Evolutionary conservation across 2,888 invertebrate species (phyloP).

Genomic region (Ormia ochracea): DNA sequence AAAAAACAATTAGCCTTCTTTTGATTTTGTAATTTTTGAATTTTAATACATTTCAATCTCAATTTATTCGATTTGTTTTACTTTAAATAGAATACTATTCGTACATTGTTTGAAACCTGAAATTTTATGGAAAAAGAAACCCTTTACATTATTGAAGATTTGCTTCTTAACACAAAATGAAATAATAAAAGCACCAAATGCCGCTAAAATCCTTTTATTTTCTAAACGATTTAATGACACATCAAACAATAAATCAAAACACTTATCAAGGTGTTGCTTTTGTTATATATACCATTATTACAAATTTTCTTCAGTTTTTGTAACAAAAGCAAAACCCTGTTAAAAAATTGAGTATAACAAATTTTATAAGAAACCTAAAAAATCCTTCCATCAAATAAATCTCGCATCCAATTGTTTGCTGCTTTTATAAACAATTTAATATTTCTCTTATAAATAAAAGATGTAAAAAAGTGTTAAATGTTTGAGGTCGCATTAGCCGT

Average conservation of each 20-base stretch:
- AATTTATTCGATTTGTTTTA: no score
- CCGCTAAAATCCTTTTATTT: slow-evolving; percentile 33
- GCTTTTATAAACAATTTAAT: slow-evolving; percentile 39
- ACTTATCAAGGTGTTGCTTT: slow-evolving; percentile 48
- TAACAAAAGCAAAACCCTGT: neutral
- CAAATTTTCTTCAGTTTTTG: neutral
- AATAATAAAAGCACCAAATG: neutral
- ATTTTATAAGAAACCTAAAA: slow-evolving; percentile 1
- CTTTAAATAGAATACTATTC: no score
- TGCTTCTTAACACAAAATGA: no score
- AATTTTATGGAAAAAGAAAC: no score
- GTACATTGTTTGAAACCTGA: no score
- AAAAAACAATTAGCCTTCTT: no score
- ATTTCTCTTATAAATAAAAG: slow-evolving; percentile 2
- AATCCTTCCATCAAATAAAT: slow-evolving; percentile 24
- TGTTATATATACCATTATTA: neutral
- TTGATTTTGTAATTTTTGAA: no score
- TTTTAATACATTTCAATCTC: no score
- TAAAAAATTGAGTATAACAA: slow-evolving; percentile 51
- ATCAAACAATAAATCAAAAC: slow-evolving; percentile 65
- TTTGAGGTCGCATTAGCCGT: slow-evolving; percentile 53
- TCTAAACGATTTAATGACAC: slow-evolving; percentile 53
- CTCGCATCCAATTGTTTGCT: slow-evolving; percentile 41
- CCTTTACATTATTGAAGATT: no score
- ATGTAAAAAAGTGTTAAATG: slow-evolving; percentile 39